Evolutionary conservation across 2,797 vertebrate genomes (phyloP).

Genomic region (Phalloptychus januarius): DNA sequence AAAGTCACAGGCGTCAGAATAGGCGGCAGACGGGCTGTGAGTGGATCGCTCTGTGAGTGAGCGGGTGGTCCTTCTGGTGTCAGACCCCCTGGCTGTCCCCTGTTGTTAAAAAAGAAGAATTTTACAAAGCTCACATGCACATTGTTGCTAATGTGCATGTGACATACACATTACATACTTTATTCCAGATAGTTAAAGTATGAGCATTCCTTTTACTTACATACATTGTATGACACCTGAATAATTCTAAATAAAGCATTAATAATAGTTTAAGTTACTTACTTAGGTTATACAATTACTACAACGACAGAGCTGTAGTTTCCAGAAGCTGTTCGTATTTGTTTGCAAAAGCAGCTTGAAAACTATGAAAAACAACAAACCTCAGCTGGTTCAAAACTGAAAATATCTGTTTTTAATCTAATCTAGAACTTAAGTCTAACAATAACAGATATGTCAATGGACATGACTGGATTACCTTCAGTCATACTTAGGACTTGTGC

Average conservation of each 20-base stretch:
- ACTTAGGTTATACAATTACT: background rate
- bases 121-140: background rate
- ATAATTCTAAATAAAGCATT: background rate
- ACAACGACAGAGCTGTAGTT: background rate
- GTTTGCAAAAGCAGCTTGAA: background rate
- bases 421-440: background rate
- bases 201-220: background rate
- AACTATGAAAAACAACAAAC: background rate
- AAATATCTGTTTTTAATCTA: background rate
- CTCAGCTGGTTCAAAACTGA: background rate
- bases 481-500: background rate
- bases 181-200: background rate
- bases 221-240: background rate
- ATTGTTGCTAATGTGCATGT: background rate
- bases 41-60: slow-evolving; percentile 37
- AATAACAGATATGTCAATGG: background rate
- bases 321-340: background rate
- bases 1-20: slow-evolving; percentile 31
- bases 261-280: background rate
- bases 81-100: slow-evolving; percentile 51
- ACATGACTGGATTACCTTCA: background rate
- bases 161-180: no score
- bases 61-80: slow-evolving; percentile 39
- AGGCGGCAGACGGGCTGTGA: slow-evolving; percentile 33
- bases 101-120: slow-evolving; percentile 36